Evolutionary conservation across 1,140 invertebrate species (phyloP).

Genomic region (Drosophila elegans): DNA sequence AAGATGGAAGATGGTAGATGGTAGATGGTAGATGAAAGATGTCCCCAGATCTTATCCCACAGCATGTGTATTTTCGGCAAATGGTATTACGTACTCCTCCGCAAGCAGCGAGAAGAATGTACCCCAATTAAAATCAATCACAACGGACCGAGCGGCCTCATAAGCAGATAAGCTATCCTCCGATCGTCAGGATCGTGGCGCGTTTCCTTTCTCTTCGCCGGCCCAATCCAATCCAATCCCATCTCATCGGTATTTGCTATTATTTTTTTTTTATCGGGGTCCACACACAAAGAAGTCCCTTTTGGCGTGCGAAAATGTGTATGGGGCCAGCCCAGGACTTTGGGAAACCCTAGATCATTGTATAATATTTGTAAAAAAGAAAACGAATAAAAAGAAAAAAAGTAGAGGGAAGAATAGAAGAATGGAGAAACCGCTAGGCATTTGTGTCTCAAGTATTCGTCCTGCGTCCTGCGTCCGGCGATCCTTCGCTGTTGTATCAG

Average conservation of each 20-base stretch:
- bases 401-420: conserved; percentile 14
- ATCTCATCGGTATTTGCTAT: conserved; percentile 26
- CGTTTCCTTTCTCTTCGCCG: conserved; percentile 14
- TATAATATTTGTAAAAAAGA: conserved; percentile 65
- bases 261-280: conserved; percentile 7
- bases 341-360: conserved; percentile 62
- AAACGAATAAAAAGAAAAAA: conserved; percentile 5
- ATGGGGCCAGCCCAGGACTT: conserved; percentile 3
- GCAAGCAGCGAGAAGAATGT: conserved; percentile 2
- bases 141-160: conserved; percentile 47
- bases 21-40: conserved; percentile 20
- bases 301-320: conserved; percentile 32
- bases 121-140: conserved; percentile 79
- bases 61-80: conserved; percentile 1
- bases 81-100: conserved; percentile 27
- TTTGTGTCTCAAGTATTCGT: conserved; percentile 67
- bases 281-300: conserved; percentile 12
- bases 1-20: too few species aligned
- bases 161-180: conserved; percentile 72
- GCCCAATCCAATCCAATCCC: conserved; percentile 6
- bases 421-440: conserved; percentile 70
- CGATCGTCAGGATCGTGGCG: conserved; percentile 22
- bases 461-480: conserved; percentile 63
- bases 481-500: conserved; percentile 64
- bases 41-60: conserved; percentile 65